Evolutionary conservation across 92 coral and sea anemone genomes (phyloP).

Genomic region (Epizoanthus scotinus): DNA sequence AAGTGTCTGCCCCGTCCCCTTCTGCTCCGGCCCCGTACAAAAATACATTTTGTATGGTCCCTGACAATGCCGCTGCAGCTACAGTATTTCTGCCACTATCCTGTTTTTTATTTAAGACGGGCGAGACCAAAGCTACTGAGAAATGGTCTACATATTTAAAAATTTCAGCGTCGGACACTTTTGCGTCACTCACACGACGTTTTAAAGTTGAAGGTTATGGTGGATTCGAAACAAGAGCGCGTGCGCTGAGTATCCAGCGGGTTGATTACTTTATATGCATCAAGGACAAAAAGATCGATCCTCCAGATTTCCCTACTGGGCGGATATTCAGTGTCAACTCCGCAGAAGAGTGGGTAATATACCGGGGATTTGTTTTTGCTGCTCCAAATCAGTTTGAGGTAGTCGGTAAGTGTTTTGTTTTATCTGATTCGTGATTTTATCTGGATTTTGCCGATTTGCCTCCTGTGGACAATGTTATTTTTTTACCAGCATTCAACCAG

Average conservation of each 20-base stretch:
- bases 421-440: slow-evolving; percentile 20
- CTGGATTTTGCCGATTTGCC: too few species aligned
- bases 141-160: slow-evolving; percentile 42
- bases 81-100: too few species aligned
- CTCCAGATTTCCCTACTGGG: slow-evolving; percentile 36
- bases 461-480: too few species aligned
- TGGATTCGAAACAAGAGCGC: slow-evolving; percentile 39
- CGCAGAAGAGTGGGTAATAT: slow-evolving; percentile 46
- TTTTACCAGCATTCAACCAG: too few species aligned
- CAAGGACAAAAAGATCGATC: slow-evolving; percentile 32
- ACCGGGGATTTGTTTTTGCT: slow-evolving; percentile 38
- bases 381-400: slow-evolving; percentile 39
- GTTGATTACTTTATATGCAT: neutral
- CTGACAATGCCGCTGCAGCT: too few species aligned
- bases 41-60: too few species aligned
- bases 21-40: too few species aligned
- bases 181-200: slow-evolving; percentile 31
- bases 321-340: slow-evolving; percentile 42
- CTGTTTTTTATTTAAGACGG: slow-evolving; percentile 36
- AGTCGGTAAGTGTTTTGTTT: slow-evolving; percentile 33
- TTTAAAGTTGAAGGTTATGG: slow-evolving; percentile 45
- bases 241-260: slow-evolving; percentile 18
- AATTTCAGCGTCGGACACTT: slow-evolving; percentile 19
- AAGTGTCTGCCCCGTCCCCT: too few species aligned
- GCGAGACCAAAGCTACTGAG: slow-evolving; percentile 37